Percentiles rank a stretch among this genome's conserved stretches.
phyloP scores from a whole-genome alignment of 1,140 invertebrate genomes.

The Homalodisca vitripennis region DNA sequence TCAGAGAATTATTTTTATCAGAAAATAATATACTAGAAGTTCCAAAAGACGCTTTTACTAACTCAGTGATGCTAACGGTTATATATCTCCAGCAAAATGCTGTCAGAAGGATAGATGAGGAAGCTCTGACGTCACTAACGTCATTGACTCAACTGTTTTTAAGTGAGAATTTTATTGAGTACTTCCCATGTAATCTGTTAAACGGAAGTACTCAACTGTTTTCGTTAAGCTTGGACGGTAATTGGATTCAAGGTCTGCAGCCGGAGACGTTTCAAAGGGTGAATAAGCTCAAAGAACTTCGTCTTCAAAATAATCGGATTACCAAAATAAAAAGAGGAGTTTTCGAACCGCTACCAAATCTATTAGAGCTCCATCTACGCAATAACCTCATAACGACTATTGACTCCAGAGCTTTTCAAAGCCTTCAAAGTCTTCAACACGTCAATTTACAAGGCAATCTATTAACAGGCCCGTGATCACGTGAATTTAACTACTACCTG shows the following conservation, averaged over 20 bases:
- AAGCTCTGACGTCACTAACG: constrained; percentile 66
- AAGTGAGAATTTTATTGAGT: constrained; percentile 81
- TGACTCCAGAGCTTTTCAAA: constrained; percentile 79
- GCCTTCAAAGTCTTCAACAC: constrained; percentile 79
- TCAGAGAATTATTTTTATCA: constrained; percentile 79
- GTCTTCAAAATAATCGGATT: constrained; percentile 83
- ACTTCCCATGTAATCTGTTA: constrained; percentile 71
- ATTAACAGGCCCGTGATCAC: constrained; percentile 69
- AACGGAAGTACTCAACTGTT: constrained; percentile 69
- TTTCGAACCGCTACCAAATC: constrained; percentile 73
- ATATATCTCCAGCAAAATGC: constrained; percentile 88
- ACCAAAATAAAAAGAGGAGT: constrained; percentile 70
- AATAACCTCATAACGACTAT: constrained; percentile 81
- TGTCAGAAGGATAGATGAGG: constrained; percentile 70
- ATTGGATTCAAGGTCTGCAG: constrained; percentile 78
- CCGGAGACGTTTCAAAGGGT: constrained; percentile 75
- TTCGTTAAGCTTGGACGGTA: constrained; percentile 87
- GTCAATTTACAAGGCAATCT: constrained; percentile 84
- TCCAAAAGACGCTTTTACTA: constrained; percentile 74
- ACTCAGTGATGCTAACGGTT: constrained; percentile 71
- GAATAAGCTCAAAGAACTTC: constrained; percentile 73
- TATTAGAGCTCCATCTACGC: constrained; percentile 83
- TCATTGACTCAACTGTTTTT: constrained; percentile 82
- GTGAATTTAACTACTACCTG: too few relatives aligned
- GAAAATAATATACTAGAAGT: constrained; percentile 89